Evolutionary conservation across 2,113 vertebrate species (phyloP).

Genomic region (Nibea albiflora): DNA sequence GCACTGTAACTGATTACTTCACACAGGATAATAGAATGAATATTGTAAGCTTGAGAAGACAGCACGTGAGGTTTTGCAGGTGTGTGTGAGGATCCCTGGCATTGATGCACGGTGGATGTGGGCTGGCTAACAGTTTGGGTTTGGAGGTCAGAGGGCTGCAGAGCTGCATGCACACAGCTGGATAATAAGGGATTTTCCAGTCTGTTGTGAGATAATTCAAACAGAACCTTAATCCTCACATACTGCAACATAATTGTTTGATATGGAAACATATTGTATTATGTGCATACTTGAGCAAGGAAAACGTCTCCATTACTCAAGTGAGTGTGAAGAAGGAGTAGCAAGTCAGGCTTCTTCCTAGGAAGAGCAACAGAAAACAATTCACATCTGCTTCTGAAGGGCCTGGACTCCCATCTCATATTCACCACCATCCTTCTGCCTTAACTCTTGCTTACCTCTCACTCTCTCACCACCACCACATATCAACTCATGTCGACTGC

Average conservation of each 20-base stretch:
- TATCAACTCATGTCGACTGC: slow-evolving; percentile 65
- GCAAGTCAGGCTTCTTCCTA: slow-evolving; percentile 40
- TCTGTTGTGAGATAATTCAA: slow-evolving; percentile 29
- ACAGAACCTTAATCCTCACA: neutral
- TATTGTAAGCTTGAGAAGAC: too few relatives aligned
- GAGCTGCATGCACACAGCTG: slow-evolving; percentile 24
- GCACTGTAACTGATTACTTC: too few relatives aligned
- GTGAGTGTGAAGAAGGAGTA: slow-evolving; percentile 21
- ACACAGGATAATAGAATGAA: too few relatives aligned
- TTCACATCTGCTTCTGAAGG: slow-evolving; percentile 45
- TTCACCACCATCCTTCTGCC: slow-evolving; percentile 10
- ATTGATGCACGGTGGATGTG: slow-evolving; percentile 20
- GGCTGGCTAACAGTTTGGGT: slow-evolving; percentile 25
- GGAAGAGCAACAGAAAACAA: slow-evolving; percentile 47
- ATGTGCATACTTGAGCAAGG: neutral
- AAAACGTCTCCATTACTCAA: slow-evolving; percentile 12
- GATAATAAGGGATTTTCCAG: slow-evolving; percentile 55
- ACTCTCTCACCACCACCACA: slow-evolving; percentile 40
- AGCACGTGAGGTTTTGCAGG: too few relatives aligned
- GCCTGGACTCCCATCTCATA: neutral
- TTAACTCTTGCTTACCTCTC: slow-evolving; percentile 37
- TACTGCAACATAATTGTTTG: neutral
- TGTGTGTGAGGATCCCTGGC: neutral
- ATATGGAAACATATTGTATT: neutral
- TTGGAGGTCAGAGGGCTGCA: slow-evolving; percentile 39